Base-by-base conservation (phyloP, 2,113 vertebrate genomes). In the Odocoileus virginianus region DNA sequence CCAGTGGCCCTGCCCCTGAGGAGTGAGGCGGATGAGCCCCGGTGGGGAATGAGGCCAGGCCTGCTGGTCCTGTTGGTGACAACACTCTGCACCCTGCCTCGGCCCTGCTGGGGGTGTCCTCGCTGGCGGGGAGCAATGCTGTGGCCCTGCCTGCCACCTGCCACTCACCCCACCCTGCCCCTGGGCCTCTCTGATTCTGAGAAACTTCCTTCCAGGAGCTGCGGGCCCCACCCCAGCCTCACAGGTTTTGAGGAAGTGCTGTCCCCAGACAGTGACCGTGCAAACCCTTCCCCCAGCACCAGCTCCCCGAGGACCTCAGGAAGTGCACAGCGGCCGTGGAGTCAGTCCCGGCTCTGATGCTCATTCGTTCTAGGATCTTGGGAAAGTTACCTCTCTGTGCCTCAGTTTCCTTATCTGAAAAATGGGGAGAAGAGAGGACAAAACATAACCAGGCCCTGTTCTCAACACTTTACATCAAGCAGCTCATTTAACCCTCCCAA, bases 361-460 rank as follows among this genome's bases (percentile, higher is more conserved):
- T 61, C 86, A 40, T 43, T 7, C 21, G 50, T 27, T 88, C 6
- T 58, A 11, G 27, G 43, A 54, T 16, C 61, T 89, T n/a, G n/a
- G 54, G 54, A 54, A 82, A 60, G 11, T 17, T 7, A 23, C 25
- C 17, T 7, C 60, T 85, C 30, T 33, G 23, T 55, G 30, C 79
- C 95, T 93, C 78, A 12, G 40, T 84, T 21, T 89, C 27, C 52
- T 50, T 17, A 74, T n/a, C 85, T 61, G 47, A 54, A 60, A 85
- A 61, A n/a, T 45, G 43, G 60, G 27, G 21, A 76, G 23, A 84
- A 40, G 67, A 33, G 28, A 79, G 40, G 27, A 23, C 36, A 40
- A 2, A 43, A n/a, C 3, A 0, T 55, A 82, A 13, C 16, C 43
- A 7, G 19, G 79, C 17, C 57, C 25, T 7, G 8, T 3, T 54